Conservation (phyloP, 2,113 vertebrate genomes). For the Spilogale gracilis region DNA sequence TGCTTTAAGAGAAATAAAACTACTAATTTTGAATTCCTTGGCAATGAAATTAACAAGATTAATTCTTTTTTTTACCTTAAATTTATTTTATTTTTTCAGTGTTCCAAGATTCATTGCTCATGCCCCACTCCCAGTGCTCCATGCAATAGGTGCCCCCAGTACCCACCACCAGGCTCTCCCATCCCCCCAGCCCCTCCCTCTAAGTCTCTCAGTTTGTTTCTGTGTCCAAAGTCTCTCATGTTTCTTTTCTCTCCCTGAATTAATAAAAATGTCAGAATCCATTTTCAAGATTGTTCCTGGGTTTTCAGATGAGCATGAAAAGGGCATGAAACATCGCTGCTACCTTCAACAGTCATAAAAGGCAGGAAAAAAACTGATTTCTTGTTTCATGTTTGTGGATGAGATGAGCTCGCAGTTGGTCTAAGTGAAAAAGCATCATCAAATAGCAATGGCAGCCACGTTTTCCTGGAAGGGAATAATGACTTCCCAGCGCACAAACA, state of each 20-base stretch:
- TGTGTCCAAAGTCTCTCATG: too few species aligned
- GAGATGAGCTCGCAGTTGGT: slow-evolving; percentile 24
- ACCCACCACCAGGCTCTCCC: too few species aligned
- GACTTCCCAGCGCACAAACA: slow-evolving; percentile 49
- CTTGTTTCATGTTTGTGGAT: slow-evolving; percentile 29
- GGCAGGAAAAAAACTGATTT: slow-evolving; percentile 28
- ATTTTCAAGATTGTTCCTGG: not conserved
- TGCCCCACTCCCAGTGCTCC: too few species aligned
- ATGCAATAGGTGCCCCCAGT: too few species aligned
- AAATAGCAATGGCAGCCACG: not conserved
- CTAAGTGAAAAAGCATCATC: slow-evolving; percentile 39
- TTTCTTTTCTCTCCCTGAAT: not conserved
- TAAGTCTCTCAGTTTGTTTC: too few species aligned
- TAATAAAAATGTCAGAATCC: not conserved
- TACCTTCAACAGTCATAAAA: not conserved
- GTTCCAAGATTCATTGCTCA: not conserved
- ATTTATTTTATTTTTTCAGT: too few species aligned
- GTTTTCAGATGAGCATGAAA: not conserved
- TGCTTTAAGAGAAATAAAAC: not conserved
- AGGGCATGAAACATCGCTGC: not conserved
- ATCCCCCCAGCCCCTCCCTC: too few species aligned
- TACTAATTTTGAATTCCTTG: slow-evolving; percentile 48
- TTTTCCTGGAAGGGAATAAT: slow-evolving; percentile 47
- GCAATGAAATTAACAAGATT: not conserved
- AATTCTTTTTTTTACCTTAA: not conserved